Conservation (phyloP, 2,113 vertebrate species). For the Eptatretus burgeri region DNA sequence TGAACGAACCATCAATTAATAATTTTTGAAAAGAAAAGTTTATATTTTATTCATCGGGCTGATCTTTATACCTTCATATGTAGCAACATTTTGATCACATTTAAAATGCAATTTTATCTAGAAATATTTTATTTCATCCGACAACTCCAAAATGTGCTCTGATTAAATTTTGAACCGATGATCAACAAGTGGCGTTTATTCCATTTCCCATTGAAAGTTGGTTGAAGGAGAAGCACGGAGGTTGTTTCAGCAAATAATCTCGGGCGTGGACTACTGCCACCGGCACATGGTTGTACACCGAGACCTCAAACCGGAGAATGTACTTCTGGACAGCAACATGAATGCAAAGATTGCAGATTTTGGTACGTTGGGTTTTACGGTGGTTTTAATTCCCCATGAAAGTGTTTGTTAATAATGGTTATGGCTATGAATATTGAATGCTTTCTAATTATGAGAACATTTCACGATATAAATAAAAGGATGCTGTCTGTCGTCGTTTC, state of each 20-base stretch:
- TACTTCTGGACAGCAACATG: neutral
- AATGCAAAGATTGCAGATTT: constrained; percentile 2
- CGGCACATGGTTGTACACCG: constrained; percentile 47
- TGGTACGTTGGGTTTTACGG: constrained; percentile 9
- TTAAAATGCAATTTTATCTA: neutral
- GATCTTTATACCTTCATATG: constrained; percentile 1
- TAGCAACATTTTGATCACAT: neutral
- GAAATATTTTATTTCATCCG: constrained; percentile 6
- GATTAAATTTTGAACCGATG: neutral
- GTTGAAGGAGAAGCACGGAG: constrained; percentile 86
- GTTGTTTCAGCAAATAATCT: constrained; percentile 92
- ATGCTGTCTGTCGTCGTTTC: too few species aligned
- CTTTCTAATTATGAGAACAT: too few species aligned
- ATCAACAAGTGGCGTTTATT: neutral
- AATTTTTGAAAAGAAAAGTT: constrained; percentile 7
- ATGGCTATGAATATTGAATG: too few species aligned
- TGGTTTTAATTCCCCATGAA: too few species aligned
- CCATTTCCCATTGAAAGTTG: constrained; percentile 22
- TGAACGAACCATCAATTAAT: too few species aligned
- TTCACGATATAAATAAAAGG: too few species aligned
- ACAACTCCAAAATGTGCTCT: neutral
- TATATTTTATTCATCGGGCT: constrained; percentile 8
- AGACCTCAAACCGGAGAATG: constrained; percentile 2
- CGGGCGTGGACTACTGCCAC: constrained; percentile 90
- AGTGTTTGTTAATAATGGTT: too few species aligned